A percentile compares a stretch with the other conserved stretches of the same genome.
phyloP scores from a whole-genome alignment of 2,113 vertebrate species.

The Muscicapa adusta region DNA sequence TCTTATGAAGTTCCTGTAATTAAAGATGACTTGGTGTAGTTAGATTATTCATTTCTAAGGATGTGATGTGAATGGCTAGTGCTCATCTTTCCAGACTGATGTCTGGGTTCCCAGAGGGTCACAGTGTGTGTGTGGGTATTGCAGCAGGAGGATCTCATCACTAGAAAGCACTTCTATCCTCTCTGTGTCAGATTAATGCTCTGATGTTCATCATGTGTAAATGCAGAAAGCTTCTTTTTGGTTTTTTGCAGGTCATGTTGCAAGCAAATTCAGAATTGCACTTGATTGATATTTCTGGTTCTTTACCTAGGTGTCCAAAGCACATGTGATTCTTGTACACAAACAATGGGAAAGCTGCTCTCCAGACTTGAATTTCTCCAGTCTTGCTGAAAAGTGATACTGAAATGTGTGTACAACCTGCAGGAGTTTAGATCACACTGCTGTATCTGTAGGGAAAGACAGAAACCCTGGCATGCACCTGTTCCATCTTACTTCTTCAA shows the following conservation, averaged over 20 bases:
- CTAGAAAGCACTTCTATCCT: neutral
- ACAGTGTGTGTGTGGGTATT: neutral
- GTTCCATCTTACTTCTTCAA: neutral
- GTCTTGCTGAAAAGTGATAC: neutral
- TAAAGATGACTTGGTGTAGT: constrained; percentile 44
- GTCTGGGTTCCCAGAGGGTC: neutral
- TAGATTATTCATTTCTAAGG: constrained; percentile 38
- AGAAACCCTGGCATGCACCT: neutral
- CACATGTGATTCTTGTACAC: neutral
- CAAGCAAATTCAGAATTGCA: neutral
- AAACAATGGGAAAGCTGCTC: neutral
- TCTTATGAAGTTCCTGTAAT: constrained; percentile 62
- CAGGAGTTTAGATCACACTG: neutral
- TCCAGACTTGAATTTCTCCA: neutral
- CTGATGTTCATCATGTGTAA: neutral
- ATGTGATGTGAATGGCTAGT: constrained; percentile 46
- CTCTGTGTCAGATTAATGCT: neutral
- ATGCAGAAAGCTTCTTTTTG: neutral
- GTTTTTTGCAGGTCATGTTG: neutral
- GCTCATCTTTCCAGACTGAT: neutral
- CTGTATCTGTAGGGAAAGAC: neutral
- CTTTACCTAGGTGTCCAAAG: neutral
- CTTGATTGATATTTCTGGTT: neutral
- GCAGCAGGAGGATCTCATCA: neutral
- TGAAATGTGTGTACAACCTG: neutral